Base-by-base conservation (phyloP, 1,140 invertebrate genomes). In the Drosophila pandora region DNA sequence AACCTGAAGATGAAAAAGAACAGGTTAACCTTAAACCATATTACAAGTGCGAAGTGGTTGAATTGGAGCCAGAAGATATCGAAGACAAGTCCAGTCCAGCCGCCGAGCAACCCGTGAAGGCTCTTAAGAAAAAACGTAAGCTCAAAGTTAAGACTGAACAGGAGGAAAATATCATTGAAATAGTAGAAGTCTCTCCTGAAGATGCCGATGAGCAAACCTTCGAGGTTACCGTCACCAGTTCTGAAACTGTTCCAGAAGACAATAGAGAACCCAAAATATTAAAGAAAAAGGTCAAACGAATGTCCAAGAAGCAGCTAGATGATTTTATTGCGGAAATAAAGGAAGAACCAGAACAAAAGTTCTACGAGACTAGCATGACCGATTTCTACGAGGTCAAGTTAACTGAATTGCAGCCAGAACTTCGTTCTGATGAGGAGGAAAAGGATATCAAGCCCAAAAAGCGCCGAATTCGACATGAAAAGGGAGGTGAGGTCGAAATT, bases 161-260 rank as follows among this genome's bases (percentile, higher is more conserved):
- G 5, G 92, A 92, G 60, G 88, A 92, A 53, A 82, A 93, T 67
- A 59, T 89, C 3, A 90, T 92, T 22, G 92, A 92, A 76, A 92
- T 92, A 21, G 68, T 90, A 2, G 91, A 91, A 61, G 54, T 90
- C 28, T 76, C 92, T 61, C 78, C 92, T 41, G 84, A 80, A 53
- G 79, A 64, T 22, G 53, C 34, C 12, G 68, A 75, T 9, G 76
- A 85, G 5, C 69, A 62, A 49, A 37, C 70, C 2, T 88, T 77
- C 21, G 76, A 88, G 64, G 68, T 91, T 23, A 71, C 76, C 5
- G 61, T 90, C 2, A 73, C 70, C 8, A 78, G 73, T 25, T 78
- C 69, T 10, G 90, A 91, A 68, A 52, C 69, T 10, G 30, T 49
- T 5, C 28, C 79, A 43, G 47, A 61, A 13, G 53, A 76, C 37